Conservation (phyloP, 2,113 vertebrate species). For the Anoura caudifer region DNA sequence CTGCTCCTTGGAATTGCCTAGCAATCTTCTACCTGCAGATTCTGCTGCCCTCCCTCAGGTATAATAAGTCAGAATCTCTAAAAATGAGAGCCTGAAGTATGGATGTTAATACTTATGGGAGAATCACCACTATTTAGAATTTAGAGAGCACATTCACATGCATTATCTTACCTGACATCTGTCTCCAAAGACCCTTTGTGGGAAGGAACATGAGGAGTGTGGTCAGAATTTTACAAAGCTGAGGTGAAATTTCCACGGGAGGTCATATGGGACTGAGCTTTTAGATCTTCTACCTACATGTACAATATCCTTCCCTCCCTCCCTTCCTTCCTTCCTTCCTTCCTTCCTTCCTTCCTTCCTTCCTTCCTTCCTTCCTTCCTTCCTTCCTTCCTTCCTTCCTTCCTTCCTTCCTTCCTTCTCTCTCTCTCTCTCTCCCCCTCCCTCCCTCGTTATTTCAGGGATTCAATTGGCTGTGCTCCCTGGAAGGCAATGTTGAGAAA, state of each 20-base stretch:
- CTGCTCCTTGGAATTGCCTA: background rate
- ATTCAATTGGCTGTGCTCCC: background rate
- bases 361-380: too few relatives aligned
- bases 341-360: too few relatives aligned
- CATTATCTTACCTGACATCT: background rate
- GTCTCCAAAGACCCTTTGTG: background rate
- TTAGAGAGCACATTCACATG: background rate
- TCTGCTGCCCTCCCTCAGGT: background rate
- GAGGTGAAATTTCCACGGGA: background rate
- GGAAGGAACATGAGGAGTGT: fast-evolving
- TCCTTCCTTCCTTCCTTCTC: too few relatives aligned
- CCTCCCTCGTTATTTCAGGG: too few relatives aligned
- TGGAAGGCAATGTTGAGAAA: background rate
- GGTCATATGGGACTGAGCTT: background rate
- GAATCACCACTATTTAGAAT: background rate
- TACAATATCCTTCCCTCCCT: too few relatives aligned
- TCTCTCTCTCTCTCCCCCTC: too few relatives aligned
- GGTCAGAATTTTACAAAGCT: background rate
- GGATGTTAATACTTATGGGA: background rate
- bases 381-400: too few relatives aligned
- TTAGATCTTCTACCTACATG: background rate
- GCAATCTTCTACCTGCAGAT: background rate
- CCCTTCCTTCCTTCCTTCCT: too few relatives aligned
- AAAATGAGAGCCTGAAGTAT: background rate
- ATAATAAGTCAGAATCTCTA: background rate